Percentiles rank a stretch among this genome's conserved stretches.
Conservation (phyloP, 2,888 invertebrate species). For the Catocala fraxini region DNA sequence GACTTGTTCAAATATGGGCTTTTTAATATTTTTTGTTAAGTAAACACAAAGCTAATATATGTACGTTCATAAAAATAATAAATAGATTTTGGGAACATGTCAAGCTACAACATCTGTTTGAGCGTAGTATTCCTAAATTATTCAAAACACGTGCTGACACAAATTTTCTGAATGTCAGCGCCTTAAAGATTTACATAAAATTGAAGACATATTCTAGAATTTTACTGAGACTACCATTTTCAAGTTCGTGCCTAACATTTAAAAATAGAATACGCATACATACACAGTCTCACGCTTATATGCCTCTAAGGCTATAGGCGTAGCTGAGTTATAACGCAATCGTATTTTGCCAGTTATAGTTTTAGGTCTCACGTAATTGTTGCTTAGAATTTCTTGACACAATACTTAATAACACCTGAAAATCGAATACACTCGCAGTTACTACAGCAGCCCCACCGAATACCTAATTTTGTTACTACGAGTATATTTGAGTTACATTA, state of each 20-base stretch:
- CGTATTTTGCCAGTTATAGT: too few relatives aligned
- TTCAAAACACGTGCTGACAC: conserved; percentile 31
- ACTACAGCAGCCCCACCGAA: too few relatives aligned
- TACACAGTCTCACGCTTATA: too few relatives aligned
- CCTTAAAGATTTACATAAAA: conserved; percentile 34
- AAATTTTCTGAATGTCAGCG: conserved; percentile 33
- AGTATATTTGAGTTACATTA: too few relatives aligned
- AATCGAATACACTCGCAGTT: too few relatives aligned
- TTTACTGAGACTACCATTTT: conserved; percentile 12
- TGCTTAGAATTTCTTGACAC: too few relatives aligned
- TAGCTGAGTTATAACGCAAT: too few relatives aligned
- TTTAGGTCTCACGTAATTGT: too few relatives aligned
- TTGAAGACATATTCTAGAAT: conserved; percentile 21
- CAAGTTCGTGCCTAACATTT: neutral
- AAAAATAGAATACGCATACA: neutral
- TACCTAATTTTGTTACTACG: too few relatives aligned
- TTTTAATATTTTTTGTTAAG: neutral
- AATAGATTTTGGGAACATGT: neutral
- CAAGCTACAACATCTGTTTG: conserved; percentile 10
- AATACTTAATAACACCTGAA: too few relatives aligned
- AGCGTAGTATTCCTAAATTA: conserved; percentile 26
- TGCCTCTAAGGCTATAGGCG: too few relatives aligned
- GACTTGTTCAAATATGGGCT: neutral
- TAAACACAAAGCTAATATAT: neutral
- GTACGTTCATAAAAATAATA: neutral